A percentile compares a stretch with the other conserved stretches of the same genome.
Evolutionary conservation across 92 coral and sea anemone genomes (phyloP).

Genomic region (Parazoanthus swiftii): DNA sequence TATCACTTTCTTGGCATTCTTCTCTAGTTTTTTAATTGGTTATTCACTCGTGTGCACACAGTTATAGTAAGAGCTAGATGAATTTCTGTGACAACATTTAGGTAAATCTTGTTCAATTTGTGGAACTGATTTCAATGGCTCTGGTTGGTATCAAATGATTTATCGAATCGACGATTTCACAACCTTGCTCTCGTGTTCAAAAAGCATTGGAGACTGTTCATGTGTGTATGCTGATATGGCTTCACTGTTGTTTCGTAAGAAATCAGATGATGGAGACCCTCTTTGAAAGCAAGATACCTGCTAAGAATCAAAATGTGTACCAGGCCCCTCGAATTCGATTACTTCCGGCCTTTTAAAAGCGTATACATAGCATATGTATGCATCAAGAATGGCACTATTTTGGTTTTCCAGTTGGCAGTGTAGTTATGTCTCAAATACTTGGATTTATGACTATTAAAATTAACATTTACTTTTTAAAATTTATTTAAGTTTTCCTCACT

Average conservation of each 20-base stretch:
- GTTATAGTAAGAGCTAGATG: not conserved
- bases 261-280: no score
- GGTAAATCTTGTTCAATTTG: no score
- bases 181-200: not conserved
- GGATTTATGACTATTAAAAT: no score
- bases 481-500: no score
- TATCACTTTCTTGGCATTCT: not conserved
- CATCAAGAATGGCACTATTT: no score
- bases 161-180: not conserved
- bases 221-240: not conserved
- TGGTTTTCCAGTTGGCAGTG: no score
- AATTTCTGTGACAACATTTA: not conserved
- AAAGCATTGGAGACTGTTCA: not conserved
- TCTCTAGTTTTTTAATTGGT: not conserved
- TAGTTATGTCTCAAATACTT: no score
- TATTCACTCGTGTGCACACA: not conserved
- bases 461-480: no score
- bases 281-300: not conserved
- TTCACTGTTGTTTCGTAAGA: not conserved
- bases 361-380: no score
- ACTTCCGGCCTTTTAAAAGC: not conserved
- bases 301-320: not conserved
- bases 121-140: not conserved
- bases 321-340: not conserved
- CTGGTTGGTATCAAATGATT: not conserved